These are phyloP conservation scores for Lordiphosa mommai DNA, from an alignment of 1,140 invertebrate genomes.

Conservation along the genomic window DNA sequence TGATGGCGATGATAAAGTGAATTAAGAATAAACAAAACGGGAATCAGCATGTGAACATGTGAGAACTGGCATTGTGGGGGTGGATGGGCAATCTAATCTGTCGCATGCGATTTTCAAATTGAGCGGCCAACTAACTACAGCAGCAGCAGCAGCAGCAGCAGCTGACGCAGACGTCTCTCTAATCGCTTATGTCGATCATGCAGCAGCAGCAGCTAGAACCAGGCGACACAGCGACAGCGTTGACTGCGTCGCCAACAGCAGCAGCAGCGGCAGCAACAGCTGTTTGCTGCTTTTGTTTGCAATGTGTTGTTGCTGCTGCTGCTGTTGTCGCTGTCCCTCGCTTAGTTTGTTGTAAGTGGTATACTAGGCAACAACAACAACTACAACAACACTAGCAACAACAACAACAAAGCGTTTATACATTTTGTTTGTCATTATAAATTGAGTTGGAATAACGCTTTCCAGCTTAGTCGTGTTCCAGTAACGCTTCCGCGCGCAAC, in stretches of 20 bases:
- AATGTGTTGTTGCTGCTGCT: slow-evolving; percentile 24
- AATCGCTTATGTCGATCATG: slow-evolving; percentile 22
- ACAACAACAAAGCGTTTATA: slow-evolving; percentile 16
- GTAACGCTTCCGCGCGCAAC: slow-evolving; percentile 74
- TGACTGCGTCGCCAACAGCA: background rate
- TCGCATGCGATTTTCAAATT: slow-evolving; percentile 7
- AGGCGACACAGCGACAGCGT: slow-evolving; percentile 11
- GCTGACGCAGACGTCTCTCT: slow-evolving; percentile 3
- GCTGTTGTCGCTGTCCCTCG: slow-evolving; percentile 15
- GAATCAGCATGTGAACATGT: slow-evolving; percentile 30
- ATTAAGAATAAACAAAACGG: slow-evolving; percentile 44
- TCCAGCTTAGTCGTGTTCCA: slow-evolving; percentile 78
- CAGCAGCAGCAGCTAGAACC: slow-evolving; percentile 17
- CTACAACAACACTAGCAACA: slow-evolving; percentile 46
- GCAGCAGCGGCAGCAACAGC: slow-evolving; percentile 29
- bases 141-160: background rate
- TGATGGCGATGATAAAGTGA: slow-evolving; percentile 21
- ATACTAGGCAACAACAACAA: slow-evolving; percentile 26
- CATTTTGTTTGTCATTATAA: slow-evolving; percentile 74
- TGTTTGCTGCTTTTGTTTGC: slow-evolving; percentile 44
- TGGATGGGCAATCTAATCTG: too few species aligned
- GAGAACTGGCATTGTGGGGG: slow-evolving; percentile 1
- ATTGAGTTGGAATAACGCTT: slow-evolving; percentile 69
- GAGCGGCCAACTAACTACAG: slow-evolving; percentile 5
- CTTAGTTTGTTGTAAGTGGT: slow-evolving; percentile 63